These are phyloP conservation scores for Melanchra persicariae DNA, from an alignment of 2,888 invertebrate species.

Conservation along the genomic window DNA sequence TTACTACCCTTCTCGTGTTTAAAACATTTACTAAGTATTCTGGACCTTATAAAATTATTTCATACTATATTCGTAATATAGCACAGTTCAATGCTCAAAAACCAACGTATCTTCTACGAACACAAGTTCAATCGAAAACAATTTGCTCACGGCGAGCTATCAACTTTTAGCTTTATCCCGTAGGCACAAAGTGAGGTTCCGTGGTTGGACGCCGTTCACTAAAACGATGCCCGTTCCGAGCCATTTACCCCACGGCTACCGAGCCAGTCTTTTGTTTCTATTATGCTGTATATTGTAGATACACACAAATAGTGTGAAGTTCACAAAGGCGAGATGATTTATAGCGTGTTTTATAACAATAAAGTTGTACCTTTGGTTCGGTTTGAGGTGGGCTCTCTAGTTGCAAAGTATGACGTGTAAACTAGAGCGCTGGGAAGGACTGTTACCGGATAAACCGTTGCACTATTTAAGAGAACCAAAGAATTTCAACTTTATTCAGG, in stretches of 20 bases:
- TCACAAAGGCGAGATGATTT: constrained; percentile 56
- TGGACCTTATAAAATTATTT: no score
- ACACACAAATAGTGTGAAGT: constrained; percentile 49
- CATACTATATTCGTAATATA: background rate
- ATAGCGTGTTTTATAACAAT: constrained; percentile 35
- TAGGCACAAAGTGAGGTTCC: constrained; percentile 46
- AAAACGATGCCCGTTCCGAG: constrained; percentile 73
- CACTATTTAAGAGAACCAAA: background rate
- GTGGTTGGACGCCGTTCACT: constrained; percentile 64
- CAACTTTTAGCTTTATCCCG: constrained; percentile 24
- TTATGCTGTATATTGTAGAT: constrained; percentile 51
- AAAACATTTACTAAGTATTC: no score
- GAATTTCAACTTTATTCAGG: background rate
- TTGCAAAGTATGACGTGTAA: background rate
- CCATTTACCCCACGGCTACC: constrained; percentile 75
- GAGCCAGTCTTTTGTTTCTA: constrained; percentile 71
- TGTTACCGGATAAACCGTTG: background rate
- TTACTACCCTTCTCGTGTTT: no score
- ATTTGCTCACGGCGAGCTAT: constrained; percentile 30
- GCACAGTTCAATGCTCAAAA: background rate
- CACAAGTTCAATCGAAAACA: constrained; percentile 33
- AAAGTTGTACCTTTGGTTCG: constrained; percentile 38
- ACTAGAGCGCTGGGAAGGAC: background rate
- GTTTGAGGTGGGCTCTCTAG: constrained; percentile 13
- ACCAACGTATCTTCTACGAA: background rate